Evolutionary conservation across 2,113 vertebrate species (phyloP).

Genomic region (Cheirogaleus medius): DNA sequence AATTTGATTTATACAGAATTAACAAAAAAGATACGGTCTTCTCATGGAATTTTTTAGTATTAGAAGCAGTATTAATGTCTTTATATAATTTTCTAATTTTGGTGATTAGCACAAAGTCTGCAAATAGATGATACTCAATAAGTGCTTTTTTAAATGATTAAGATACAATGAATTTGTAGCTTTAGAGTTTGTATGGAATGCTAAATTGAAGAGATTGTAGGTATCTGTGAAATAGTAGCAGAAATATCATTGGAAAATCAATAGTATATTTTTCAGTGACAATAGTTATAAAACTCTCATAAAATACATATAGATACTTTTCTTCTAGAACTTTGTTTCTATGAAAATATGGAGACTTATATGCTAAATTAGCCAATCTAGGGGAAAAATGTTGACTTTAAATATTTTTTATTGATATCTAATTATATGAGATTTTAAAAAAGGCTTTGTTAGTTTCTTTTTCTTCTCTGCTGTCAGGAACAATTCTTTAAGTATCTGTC

Average conservation of each 20-base stretch:
- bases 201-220: neutral
- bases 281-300: neutral
- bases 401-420: neutral
- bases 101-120: neutral
- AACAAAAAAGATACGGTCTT: neutral
- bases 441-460: neutral
- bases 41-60: neutral
- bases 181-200: neutral
- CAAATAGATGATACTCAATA: neutral
- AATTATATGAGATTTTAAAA: neutral
- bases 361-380: neutral
- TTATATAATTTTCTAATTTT: neutral
- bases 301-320: neutral
- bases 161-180: neutral
- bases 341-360: neutral
- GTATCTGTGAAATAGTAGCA: neutral
- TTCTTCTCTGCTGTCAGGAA: neutral
- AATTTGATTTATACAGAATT: neutral
- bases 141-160: neutral
- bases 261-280: neutral
- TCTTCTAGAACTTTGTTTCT: neutral
- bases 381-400: neutral
- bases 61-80: neutral
- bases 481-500: neutral
- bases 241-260: neutral